Evolutionary conservation across 2,888 invertebrate species (phyloP), one percentile per base, ranked within the genome.

Genomic region (Lasioglossum zephyrum): DNA sequence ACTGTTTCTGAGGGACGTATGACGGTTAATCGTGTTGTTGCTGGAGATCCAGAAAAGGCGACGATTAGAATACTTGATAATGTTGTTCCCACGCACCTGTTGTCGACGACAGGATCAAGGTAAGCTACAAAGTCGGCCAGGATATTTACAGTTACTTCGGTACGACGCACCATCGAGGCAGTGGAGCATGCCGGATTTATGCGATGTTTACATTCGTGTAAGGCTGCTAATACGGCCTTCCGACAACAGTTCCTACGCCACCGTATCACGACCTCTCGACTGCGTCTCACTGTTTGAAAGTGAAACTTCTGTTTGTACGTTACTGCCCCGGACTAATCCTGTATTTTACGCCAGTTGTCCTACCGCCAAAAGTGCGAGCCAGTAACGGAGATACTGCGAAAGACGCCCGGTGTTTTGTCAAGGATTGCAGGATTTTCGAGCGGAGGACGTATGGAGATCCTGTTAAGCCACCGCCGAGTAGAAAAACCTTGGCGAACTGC

Each of bases 221-320:
- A 92, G 93, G 92, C 93, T 92, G 93, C 93, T 93, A 94, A 94
- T 94, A 94, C 93, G 94, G 93, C 94, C 94, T 93, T 93, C 92
- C 92, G 92, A 92, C 93, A 92, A 92, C 93, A 93, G 87, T 87
- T 83, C 63, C 85, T 88, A 75, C 79, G 77, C 90, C 85, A 79
- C 90, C 85, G 82, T 88, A 87, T 90, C 89, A 79, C 88, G 77
- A 82, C 86, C 90, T 88, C 90, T 89, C 90, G 89, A 87, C 91
- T 90, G 89, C 91, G 92, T 90, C 88, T 88, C 92, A 87, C 90
- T 89, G 92, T 93, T 92, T 90, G 93, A 93, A 94, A 94, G 94
- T 93, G 93, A 94, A 94, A 94, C 94, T 94, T 94, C 92, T 94
- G 94, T 94, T 94, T 93, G 93, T 93, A 93, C 92, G 92, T 92